A percentile compares a stretch with the other conserved stretches of the same genome.
Conservation (phyloP, 2,113 vertebrate genomes). For the Bucco capensis region DNA sequence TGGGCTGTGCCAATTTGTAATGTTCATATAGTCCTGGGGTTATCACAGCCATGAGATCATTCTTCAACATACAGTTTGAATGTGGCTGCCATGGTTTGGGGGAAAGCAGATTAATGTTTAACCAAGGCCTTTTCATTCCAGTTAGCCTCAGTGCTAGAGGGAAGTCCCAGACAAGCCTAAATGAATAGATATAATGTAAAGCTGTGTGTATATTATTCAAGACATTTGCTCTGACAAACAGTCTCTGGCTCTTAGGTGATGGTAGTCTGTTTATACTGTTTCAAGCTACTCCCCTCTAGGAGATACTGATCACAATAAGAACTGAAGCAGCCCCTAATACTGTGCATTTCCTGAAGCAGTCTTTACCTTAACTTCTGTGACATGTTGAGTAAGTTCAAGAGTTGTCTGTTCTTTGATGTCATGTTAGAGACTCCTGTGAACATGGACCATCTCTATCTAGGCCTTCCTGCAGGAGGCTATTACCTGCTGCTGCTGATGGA, state of each 20-base stretch:
- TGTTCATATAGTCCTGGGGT: not conserved
- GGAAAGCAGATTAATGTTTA: not conserved
- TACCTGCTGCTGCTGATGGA: not conserved
- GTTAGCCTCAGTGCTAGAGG: not conserved
- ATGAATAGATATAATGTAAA: not conserved
- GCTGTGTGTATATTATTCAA: not conserved
- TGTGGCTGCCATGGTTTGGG: not conserved
- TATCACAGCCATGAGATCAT: fast-evolving
- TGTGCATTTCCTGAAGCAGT: not conserved
- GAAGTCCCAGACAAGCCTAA: not conserved
- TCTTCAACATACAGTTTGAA: not conserved
- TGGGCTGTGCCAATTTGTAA: not conserved
- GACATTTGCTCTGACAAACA: not conserved
- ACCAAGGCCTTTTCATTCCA: not conserved
- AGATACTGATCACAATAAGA: not conserved
- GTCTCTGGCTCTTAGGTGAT: not conserved
- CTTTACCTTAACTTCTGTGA: not conserved
- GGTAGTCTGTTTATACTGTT: not conserved
- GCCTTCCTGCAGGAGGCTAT: not conserved
- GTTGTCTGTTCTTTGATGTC: not conserved
- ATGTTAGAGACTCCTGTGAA: not conserved
- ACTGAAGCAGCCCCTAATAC: not conserved
- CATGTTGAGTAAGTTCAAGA: not conserved
- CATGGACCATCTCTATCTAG: not conserved
- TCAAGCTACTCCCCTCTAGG: not conserved